Evolutionary conservation across 2,113 vertebrate species (phyloP).

Genomic region (Ptychochromis oligacanthus): DNA sequence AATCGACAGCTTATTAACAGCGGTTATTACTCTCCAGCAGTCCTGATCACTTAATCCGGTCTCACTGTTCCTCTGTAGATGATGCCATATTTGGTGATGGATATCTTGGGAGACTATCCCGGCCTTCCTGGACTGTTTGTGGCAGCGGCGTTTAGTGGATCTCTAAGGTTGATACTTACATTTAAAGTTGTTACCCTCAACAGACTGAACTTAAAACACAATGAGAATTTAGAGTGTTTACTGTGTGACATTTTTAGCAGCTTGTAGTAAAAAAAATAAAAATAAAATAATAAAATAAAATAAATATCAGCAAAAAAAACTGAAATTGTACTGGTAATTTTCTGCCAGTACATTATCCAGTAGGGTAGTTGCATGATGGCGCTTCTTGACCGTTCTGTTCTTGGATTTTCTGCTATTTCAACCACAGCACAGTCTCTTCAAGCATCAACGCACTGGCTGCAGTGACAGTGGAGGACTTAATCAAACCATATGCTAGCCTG

Average conservation of each 20-base stretch:
- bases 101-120: slow-evolving; percentile 79
- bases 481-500: slow-evolving; percentile 78
- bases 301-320: no score
- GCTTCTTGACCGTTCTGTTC: rapidly evolving
- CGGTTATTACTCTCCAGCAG: neutral
- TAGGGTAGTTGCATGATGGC: neutral
- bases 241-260: neutral
- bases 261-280: neutral
- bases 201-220: neutral
- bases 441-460: slow-evolving; percentile 88
- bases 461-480: slow-evolving; percentile 87
- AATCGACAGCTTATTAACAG: neutral
- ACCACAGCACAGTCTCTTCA: slow-evolving; percentile 87
- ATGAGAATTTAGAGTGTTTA: neutral
- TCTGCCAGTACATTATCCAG: neutral
- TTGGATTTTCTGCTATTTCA: neutral
- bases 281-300: no score
- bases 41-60: neutral
- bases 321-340: no score
- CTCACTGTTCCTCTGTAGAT: slow-evolving; percentile 64
- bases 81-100: slow-evolving; percentile 84
- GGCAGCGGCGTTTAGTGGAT: slow-evolving; percentile 84
- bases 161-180: slow-evolving; percentile 76
- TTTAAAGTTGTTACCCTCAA: neutral
- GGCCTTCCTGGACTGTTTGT: slow-evolving; percentile 86